phyloP scores from a whole-genome alignment of 2,113 vertebrate genomes.

The Crypturellus undulatus region DNA sequence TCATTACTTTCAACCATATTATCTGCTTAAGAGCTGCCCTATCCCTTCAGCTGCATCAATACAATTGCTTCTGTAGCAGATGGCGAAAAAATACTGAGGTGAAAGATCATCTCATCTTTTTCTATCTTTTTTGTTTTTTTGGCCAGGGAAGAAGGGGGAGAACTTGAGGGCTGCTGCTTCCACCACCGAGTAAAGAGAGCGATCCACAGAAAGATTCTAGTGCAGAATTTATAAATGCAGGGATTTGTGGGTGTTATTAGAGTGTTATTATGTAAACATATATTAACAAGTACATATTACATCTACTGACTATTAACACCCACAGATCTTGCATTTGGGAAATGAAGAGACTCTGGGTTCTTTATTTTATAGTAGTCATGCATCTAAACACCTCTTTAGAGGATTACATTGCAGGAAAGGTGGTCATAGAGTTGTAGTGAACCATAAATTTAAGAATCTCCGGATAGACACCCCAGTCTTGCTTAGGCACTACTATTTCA shows the following conservation, averaged over 20 bases:
- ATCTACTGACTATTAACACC: background rate
- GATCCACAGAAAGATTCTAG: rapidly evolving
- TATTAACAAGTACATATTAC: background rate
- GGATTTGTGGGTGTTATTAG: background rate
- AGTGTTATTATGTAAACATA: background rate
- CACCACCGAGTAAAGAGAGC: background rate
- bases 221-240: background rate
- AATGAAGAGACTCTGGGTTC: background rate
- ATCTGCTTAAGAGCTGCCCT: background rate
- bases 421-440: background rate
- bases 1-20: background rate
- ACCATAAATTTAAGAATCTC: background rate
- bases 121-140: background rate
- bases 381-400: background rate
- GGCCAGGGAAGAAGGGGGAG: background rate
- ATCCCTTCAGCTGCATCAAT: background rate
- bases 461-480: background rate
- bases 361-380: background rate
- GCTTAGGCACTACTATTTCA: background rate
- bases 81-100: background rate
- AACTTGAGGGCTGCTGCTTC: background rate
- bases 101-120: background rate
- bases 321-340: background rate
- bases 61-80: background rate
- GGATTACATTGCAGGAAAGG: background rate